A percentile compares a stretch with the other conserved stretches of the same genome.
These are phyloP conservation scores for Pentalonia nigronervosa DNA, from an alignment of 1,140 invertebrate genomes.

Conservation along the genomic window DNA sequence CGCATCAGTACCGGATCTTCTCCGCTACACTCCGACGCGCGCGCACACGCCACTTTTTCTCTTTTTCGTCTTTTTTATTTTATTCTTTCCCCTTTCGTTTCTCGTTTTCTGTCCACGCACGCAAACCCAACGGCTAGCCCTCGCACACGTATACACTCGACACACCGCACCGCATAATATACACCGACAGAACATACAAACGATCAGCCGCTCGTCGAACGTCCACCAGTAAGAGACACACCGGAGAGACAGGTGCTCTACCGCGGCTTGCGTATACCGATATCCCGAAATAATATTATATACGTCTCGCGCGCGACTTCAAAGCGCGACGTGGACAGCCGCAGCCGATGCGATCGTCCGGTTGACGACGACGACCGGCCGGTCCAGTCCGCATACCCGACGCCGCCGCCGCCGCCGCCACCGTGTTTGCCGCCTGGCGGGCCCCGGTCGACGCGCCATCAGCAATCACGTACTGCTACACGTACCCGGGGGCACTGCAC, in stretches of 20 bases:
- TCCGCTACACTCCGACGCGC: slow-evolving; percentile 31
- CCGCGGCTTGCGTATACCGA: too few species aligned
- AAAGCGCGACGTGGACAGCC: neutral
- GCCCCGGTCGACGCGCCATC: slow-evolving; percentile 50
- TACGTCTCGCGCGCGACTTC: too few species aligned
- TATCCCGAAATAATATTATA: too few species aligned
- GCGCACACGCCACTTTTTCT: slow-evolving; percentile 38
- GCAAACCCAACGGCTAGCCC: neutral
- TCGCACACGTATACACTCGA: neutral
- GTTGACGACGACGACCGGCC: slow-evolving; percentile 21
- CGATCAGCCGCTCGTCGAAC: neutral
- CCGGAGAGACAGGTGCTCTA: neutral
- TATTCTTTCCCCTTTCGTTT: neutral
- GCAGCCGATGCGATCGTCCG: slow-evolving; percentile 20
- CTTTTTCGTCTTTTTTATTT: slow-evolving; percentile 31
- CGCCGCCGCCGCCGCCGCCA: neutral
- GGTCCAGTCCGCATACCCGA: neutral
- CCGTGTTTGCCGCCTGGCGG: slow-evolving; percentile 48
- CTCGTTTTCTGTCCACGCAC: slow-evolving; percentile 25
- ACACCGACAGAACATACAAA: neutral
- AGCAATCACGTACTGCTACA: slow-evolving; percentile 57
- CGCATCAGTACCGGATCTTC: slow-evolving; percentile 56
- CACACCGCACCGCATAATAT: neutral
- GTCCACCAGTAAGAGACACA: neutral
- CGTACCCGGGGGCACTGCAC: slow-evolving; percentile 57